phyloP scores from a whole-genome alignment of 2,888 invertebrate species.

The Ormia ochracea region DNA sequence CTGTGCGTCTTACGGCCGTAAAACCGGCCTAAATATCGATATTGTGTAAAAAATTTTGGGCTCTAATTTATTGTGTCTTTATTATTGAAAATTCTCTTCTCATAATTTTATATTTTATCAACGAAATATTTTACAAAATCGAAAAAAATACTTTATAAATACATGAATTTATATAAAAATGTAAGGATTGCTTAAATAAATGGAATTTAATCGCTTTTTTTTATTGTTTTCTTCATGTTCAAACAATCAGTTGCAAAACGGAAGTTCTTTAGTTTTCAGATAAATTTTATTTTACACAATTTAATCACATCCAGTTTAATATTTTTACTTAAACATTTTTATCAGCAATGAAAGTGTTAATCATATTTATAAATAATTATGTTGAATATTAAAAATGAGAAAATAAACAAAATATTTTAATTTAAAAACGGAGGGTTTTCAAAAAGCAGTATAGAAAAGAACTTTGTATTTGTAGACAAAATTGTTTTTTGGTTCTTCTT shows the following conservation, averaged over 20 bases:
- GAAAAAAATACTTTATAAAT: conserved; percentile 29
- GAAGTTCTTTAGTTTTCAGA: conserved; percentile 57
- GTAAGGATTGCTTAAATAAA: conserved; percentile 49
- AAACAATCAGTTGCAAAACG: conserved; percentile 43
- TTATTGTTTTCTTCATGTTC: conserved; percentile 51
- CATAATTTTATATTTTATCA: conserved; percentile 49
- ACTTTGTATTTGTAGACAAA: too few relatives aligned
- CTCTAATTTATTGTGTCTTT: neutral
- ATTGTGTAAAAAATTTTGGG: neutral
- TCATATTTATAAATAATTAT: conserved; percentile 49
- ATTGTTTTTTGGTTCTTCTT: too few relatives aligned
- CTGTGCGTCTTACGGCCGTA: conserved; percentile 57
- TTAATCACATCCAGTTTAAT: conserved; percentile 57
- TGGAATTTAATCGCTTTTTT: conserved; percentile 53
- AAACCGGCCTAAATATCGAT: neutral
- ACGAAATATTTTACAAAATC: neutral
- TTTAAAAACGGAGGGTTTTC: too few relatives aligned
- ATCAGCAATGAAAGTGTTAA: conserved; percentile 41
- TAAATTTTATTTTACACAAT: conserved; percentile 54
- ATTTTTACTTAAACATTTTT: conserved; percentile 4
- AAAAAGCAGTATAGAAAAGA: too few relatives aligned
- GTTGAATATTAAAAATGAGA: conserved; percentile 12
- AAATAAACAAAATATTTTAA: too few relatives aligned
- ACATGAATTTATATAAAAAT: conserved; percentile 4
- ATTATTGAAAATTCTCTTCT: conserved; percentile 19